Base-by-base conservation (phyloP, 2,113 vertebrate species). In the Lepus timidus region DNA sequence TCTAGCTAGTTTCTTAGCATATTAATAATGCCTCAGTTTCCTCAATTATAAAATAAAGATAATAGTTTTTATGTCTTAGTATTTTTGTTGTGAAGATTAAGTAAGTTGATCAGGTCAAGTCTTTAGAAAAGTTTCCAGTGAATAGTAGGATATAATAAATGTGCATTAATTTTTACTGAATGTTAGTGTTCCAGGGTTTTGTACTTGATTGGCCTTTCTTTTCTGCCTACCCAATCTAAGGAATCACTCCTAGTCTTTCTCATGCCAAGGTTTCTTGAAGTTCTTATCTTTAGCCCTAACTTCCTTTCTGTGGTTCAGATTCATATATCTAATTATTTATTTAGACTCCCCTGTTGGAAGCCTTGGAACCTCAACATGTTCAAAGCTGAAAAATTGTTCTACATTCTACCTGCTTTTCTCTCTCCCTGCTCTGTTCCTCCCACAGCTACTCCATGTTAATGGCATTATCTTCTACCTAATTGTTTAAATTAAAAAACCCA, bases 91-190 rank as follows among this genome's bases (percentile, higher is more conserved):
- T 80, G 31, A 87, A 49, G 8, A 68, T 67, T 79, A 62, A 64
- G 62, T 85, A 61, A 65, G 31, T 79, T 82, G 87, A 71, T 71
- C 9, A 39, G 62, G 27, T 75, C 20, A 85, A 70, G 13, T 62
- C 27, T 25, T 91, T 64, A 70, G 33, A 64, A 44, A 90, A 93
- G 22, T 78, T 7, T 22, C 33, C 51, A 55, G 4, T 52, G 39
- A 91, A 39, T 23, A 75, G 2, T 36, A 73, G 58, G 67, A 80
- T 36, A 80, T 14, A 52, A 29, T 39, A 86, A 44, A 52, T 87
- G 19, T 75, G 20, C 27, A 74, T 95, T 95, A 55, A 33, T 58
- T 80, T 86, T 81, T 62, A 44, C 84, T 85, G 17, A 88, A 52
- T 79, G 33, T 64, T 71, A 71, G 12, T 82, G 49, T 58, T 6